A percentile compares a stretch with the other conserved stretches of the same genome.
Conservation (phyloP, 2,797 vertebrate genomes). For the Pseudochromis fuscus region DNA sequence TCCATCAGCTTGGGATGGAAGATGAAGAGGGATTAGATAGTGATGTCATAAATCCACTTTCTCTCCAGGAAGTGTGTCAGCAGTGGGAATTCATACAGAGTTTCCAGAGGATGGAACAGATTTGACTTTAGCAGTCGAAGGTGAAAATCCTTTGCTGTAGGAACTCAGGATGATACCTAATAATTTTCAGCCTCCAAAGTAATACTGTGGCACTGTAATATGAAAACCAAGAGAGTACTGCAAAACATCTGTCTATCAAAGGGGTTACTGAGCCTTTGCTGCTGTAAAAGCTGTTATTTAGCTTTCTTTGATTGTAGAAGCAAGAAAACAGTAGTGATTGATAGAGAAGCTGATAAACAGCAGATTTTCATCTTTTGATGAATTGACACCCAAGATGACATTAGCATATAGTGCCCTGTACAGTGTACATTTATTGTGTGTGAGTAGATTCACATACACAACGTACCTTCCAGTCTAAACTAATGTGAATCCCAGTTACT, state of each 20-base stretch:
- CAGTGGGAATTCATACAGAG: conserved; percentile 66
- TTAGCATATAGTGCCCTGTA: conserved; percentile 9
- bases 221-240: conserved; percentile 61
- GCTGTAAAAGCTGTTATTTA: conserved; percentile 61
- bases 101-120: conserved; percentile 71
- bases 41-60: conserved; percentile 78
- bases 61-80: conserved; percentile 74
- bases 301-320: conserved; percentile 64
- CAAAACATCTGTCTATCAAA: conserved; percentile 72
- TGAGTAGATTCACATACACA: not conserved
- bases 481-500: conserved; percentile 8
- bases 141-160: conserved; percentile 66
- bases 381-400: conserved; percentile 33
- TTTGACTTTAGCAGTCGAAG: conserved; percentile 60
- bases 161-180: conserved; percentile 66
- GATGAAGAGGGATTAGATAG: conserved; percentile 75
- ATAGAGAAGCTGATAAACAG: conserved; percentile 68
- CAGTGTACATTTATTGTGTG: conserved; percentile 1
- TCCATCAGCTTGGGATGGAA: conserved; percentile 60
- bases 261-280: conserved; percentile 53
- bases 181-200: conserved; percentile 67
- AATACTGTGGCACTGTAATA: conserved; percentile 50
- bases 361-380: conserved; percentile 58
- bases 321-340: conserved; percentile 51
- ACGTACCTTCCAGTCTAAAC: conserved; percentile 23